A percentile compares a stretch with the other conserved stretches of the same genome.
phyloP scores from a whole-genome alignment of 2,888 invertebrate species.

The Hydraecia micacea region DNA sequence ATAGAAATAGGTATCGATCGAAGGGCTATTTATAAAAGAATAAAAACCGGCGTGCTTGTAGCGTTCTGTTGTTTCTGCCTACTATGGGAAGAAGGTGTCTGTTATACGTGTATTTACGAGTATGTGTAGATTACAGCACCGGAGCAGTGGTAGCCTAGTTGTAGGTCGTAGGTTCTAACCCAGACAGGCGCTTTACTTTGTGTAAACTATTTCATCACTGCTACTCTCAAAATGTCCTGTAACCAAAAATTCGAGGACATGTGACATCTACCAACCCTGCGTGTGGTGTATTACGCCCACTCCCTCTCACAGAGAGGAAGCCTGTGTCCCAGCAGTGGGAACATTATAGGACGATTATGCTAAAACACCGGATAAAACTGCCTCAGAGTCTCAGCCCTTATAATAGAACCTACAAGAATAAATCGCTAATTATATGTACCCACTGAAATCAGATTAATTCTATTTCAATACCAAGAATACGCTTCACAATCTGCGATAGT shows the following conservation, averaged over 20 bases:
- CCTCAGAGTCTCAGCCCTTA: not conserved
- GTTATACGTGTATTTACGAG: not conserved
- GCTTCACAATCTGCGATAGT: constrained; percentile 58
- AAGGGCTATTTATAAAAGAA: not conserved
- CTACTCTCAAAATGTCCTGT: not conserved
- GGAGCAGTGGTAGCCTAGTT: too few relatives aligned
- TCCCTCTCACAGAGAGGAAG: not conserved
- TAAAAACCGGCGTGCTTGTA: not conserved
- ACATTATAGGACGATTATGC: not conserved
- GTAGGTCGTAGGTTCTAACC: too few relatives aligned
- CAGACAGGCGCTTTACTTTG: not conserved
- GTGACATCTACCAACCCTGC: not conserved
- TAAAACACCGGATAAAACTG: not conserved
- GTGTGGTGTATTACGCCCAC: not conserved
- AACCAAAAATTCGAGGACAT: not conserved
- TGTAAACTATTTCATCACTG: not conserved
- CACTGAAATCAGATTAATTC: constrained; percentile 63
- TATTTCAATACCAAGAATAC: constrained; percentile 62
- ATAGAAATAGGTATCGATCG: not conserved
- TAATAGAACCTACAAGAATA: constrained; percentile 44
- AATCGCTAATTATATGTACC: constrained; percentile 56
- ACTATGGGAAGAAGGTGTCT: not conserved
- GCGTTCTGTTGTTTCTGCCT: not conserved
- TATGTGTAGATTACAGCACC: not conserved
- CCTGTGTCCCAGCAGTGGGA: too few relatives aligned